These are phyloP conservation scores for Drosophila pandora DNA, from an alignment of 1,140 invertebrate genomes.

Conservation along the genomic window DNA sequence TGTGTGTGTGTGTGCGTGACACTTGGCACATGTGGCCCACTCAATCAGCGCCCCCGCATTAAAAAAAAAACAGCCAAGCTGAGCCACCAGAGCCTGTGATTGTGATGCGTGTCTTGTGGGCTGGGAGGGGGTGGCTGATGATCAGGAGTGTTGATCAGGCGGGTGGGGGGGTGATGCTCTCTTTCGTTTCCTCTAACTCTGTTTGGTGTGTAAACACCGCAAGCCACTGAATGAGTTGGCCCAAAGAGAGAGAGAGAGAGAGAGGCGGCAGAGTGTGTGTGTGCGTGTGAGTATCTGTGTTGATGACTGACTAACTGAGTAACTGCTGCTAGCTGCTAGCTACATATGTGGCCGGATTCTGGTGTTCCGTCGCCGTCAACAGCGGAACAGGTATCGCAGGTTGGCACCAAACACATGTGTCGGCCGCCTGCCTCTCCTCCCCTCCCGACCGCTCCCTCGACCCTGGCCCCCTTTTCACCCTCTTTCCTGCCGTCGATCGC, in stretches of 20 bases:
- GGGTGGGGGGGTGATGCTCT: neutral
- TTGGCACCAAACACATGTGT: constrained; percentile 79
- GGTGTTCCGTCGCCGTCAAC: constrained; percentile 54
- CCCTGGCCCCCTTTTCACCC: constrained; percentile 5
- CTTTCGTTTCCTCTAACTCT: constrained; percentile 60
- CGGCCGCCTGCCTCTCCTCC: constrained; percentile 7
- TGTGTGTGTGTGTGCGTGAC: constrained; percentile 59
- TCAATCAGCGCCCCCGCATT: constrained; percentile 64
- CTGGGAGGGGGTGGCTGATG: neutral
- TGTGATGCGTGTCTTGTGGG: constrained; percentile 25
- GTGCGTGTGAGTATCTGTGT: constrained; percentile 41
- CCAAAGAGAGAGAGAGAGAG: constrained; percentile 13
- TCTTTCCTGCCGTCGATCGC: constrained; percentile 28
- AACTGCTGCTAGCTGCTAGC: constrained; percentile 58
- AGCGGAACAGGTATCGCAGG: constrained; percentile 79
- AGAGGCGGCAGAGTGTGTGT: constrained; percentile 25
- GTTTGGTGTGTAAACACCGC: constrained; percentile 58
- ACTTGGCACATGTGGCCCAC: constrained; percentile 75
- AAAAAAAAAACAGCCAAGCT: constrained; percentile 54
- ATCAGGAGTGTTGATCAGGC: constrained; percentile 1
- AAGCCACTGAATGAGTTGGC: constrained; percentile 27
- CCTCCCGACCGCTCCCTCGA: constrained; percentile 11
- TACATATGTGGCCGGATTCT: constrained; percentile 75
- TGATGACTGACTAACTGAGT: constrained; percentile 79
- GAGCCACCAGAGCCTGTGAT: constrained; percentile 66